Evolutionary conservation across 1,140 invertebrate genomes (phyloP), one percentile per base, ranked within the genome.

Genomic region (Eurosta solidaginis): DNA sequence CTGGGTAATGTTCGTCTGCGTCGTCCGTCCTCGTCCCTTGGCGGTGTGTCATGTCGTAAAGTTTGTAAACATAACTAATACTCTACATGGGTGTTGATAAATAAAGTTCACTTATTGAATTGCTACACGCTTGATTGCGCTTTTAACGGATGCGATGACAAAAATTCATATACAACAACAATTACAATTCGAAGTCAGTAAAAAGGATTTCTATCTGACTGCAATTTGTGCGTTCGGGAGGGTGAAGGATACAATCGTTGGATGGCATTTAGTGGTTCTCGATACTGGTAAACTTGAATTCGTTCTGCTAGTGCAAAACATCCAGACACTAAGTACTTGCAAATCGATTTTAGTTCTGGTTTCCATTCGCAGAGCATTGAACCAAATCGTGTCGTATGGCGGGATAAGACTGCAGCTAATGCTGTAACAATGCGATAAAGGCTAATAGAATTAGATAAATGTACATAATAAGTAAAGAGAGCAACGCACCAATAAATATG

Each of bases 1-100:
- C 7, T 14, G 22, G 5, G 27, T 36, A 40, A 78, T 75, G 50
- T 50, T 74, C 77, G 68, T 74, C 47, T 25, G n/a, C n/a, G 44
- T 12, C 50, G 22, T 68, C 59, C 47, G 27, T 27, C n/a, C 44
- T 12, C 50, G 22, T 68, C 59, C 74, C 77, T 79, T 77, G 52
- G 77, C 45, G 49, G 75, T n/a, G n/a, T n/a, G n/a, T 78, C 73
- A 45, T 78, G 78, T 76, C 78, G 52, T 78, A 85, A 78, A 84
- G 84, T 86, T 86, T 86, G 84, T 84, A 85, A 86, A 86, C 84
- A 86, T 83, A 85, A 86, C 84, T 84, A 86, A 86, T 86, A 83
- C 84, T 50, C 85, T 82, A 86, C 85, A 86, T 86, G 85, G 85
- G 84, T 86, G 85, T 86, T 86, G 85, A 86, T 86, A 86, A 86